A percentile compares a stretch with the other conserved stretches of the same genome.
These are phyloP conservation scores for Hydropsyche tenuis DNA, from an alignment of 1,140 invertebrate genomes.

Conservation along the genomic window DNA sequence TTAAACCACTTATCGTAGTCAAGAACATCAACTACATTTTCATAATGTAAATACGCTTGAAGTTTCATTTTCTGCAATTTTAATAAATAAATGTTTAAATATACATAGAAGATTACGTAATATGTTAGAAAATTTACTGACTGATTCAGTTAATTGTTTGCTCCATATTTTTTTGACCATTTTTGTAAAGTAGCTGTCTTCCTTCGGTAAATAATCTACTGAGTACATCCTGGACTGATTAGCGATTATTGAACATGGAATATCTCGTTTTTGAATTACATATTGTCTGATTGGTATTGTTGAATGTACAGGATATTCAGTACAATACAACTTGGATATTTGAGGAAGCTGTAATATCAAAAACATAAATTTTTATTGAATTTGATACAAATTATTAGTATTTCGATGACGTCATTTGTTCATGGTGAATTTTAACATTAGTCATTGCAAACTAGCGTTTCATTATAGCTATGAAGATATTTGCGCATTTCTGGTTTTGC, in stretches of 20 bases:
- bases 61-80: slow-evolving; percentile 65
- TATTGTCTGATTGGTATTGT: not conserved
- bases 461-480: no score
- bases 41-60: slow-evolving; percentile 68
- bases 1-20: slow-evolving; percentile 67
- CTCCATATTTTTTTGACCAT: slow-evolving; percentile 58
- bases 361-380: no score
- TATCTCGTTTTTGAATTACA: not conserved
- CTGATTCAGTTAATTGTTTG: not conserved
- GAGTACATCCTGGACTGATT: not conserved
- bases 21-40: slow-evolving; percentile 68
- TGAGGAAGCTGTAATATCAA: not conserved
- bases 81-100: not conserved
- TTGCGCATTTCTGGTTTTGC: no score
- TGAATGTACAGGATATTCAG: not conserved
- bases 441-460: no score
- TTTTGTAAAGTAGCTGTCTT: slow-evolving; percentile 58
- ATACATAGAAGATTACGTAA: not conserved
- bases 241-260: not conserved
- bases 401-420: no score
- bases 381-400: no score
- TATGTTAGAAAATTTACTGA: not conserved
- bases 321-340: not conserved
- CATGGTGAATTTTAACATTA: no score
- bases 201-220: slow-evolving; percentile 16